A percentile compares a stretch with the other conserved stretches of the same genome.
These are phyloP conservation scores for Hydropotes inermis DNA, from an alignment of 2,113 vertebrate species.

Conservation along the genomic window DNA sequence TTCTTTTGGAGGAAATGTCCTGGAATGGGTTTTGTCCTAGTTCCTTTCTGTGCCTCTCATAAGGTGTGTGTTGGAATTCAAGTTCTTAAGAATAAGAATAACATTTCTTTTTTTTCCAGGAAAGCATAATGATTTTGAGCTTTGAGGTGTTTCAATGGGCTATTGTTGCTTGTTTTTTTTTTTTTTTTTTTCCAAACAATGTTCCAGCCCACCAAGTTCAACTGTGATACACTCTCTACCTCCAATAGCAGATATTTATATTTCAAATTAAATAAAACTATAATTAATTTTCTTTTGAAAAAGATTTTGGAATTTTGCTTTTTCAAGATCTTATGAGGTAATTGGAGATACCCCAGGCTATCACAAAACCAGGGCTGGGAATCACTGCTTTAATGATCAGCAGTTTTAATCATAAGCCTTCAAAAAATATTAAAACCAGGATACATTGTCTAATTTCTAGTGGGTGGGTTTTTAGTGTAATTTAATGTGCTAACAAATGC, in stretches of 20 bases:
- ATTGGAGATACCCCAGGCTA: constrained; percentile 6
- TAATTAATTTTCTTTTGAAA: constrained; percentile 51
- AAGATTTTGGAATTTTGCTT: constrained; percentile 31
- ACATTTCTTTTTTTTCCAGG: constrained; percentile 40
- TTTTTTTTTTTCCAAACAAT: not conserved
- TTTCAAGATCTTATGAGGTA: not conserved
- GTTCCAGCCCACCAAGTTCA: not conserved
- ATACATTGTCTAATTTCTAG: constrained; percentile 58
- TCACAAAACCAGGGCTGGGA: not conserved
- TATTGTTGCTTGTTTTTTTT: constrained; percentile 45
- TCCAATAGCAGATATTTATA: constrained; percentile 39
- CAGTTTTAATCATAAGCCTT: constrained; percentile 37
- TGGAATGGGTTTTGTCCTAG: constrained; percentile 56
- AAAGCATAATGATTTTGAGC: constrained; percentile 44
- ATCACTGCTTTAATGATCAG: constrained; percentile 47
- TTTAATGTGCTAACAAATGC: not conserved
- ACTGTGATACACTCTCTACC: constrained; percentile 51
- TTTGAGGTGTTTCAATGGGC: constrained; percentile 68
- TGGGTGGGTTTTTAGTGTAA: not conserved
- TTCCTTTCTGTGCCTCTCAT: constrained; percentile 46
- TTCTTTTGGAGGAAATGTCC: constrained; percentile 43
- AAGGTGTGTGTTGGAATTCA: constrained; percentile 57
- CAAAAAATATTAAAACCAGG: constrained; percentile 57
- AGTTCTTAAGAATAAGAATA: constrained; percentile 64
- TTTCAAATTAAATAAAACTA: constrained; percentile 56